These are phyloP conservation scores for Calephelis perditalis DNA, from an alignment of 2,888 invertebrate genomes.

Conservation along the genomic window DNA sequence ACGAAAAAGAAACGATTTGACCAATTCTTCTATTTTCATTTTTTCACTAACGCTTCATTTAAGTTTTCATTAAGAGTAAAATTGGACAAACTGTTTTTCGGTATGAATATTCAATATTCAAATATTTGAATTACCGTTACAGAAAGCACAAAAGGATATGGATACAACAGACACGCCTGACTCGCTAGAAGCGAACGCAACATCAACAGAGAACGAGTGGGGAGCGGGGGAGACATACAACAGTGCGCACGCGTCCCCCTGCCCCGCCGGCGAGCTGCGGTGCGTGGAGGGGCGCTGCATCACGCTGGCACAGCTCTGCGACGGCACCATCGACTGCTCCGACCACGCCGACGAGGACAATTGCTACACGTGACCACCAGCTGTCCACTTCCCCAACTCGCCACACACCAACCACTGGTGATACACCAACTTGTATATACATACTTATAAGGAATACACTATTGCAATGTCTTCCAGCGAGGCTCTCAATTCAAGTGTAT, in stretches of 20 bases:
- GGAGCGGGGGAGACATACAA: slow-evolving; percentile 25
- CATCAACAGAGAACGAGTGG: slow-evolving; percentile 35
- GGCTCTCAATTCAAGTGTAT: too few species aligned
- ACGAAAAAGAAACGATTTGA: too few species aligned
- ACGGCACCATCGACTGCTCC: slow-evolving; percentile 78
- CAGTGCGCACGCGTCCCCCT: slow-evolving; percentile 66
- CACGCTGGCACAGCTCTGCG: slow-evolving; percentile 80
- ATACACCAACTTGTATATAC: not conserved
- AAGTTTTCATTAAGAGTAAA: too few species aligned
- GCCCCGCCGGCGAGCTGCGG: slow-evolving; percentile 74
- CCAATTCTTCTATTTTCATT: too few species aligned
- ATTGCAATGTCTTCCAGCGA: too few species aligned
- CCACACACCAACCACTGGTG: too few species aligned
- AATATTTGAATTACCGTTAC: slow-evolving; percentile 24
- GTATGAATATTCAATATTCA: too few species aligned
- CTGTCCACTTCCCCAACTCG: not conserved
- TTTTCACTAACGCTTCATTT: too few species aligned
- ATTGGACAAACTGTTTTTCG: too few species aligned
- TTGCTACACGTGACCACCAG: slow-evolving; percentile 69
- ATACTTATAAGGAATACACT: too few species aligned
- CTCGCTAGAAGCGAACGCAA: slow-evolving; percentile 39
- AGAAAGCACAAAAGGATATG: slow-evolving; percentile 43
- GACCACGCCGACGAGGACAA: slow-evolving; percentile 82
- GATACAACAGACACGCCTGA: slow-evolving; percentile 35
- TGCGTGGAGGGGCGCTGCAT: slow-evolving; percentile 82